A percentile compares a stretch with the other conserved stretches of the same genome.
Conservation (phyloP, 2,888 invertebrate species). For the Arrhopalites spinosus region DNA sequence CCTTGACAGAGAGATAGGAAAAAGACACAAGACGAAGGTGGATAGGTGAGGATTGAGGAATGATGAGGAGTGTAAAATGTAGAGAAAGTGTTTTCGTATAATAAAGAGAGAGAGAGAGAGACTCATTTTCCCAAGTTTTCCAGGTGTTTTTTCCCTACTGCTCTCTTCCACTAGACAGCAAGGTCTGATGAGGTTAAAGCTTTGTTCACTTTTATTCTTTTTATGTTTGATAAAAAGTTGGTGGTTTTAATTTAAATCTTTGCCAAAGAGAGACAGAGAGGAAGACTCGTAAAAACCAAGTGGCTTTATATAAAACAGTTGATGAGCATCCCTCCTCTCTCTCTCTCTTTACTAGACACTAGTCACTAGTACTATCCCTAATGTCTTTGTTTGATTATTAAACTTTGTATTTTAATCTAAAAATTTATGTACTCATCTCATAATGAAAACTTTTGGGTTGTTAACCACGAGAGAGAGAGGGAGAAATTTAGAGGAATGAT, state of each 20-base stretch:
- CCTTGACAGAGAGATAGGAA: background rate
- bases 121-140: background rate
- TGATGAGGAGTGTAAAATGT: background rate
- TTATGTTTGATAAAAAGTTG: background rate
- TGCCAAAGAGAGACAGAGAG: background rate
- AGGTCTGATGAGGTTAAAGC: conserved; percentile 28
- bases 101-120: background rate
- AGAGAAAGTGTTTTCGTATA: no score
- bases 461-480: no score
- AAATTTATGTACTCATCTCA: no score
- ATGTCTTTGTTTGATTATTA: no score
- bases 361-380: no score
- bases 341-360: background rate
- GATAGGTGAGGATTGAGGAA: background rate
- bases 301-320: background rate
- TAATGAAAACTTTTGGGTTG: no score
- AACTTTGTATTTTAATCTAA: no score
- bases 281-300: background rate
- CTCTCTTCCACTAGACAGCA: background rate
- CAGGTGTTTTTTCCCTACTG: background rate
- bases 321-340: no score
- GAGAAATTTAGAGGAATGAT: no score
- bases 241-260: conserved; percentile 4
- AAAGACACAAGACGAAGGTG: conserved; percentile 17
- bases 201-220: conserved; percentile 5